These are phyloP conservation scores for Tetragnatha montana DNA, from an alignment of 2,888 invertebrate genomes.

Conservation along the genomic window DNA sequence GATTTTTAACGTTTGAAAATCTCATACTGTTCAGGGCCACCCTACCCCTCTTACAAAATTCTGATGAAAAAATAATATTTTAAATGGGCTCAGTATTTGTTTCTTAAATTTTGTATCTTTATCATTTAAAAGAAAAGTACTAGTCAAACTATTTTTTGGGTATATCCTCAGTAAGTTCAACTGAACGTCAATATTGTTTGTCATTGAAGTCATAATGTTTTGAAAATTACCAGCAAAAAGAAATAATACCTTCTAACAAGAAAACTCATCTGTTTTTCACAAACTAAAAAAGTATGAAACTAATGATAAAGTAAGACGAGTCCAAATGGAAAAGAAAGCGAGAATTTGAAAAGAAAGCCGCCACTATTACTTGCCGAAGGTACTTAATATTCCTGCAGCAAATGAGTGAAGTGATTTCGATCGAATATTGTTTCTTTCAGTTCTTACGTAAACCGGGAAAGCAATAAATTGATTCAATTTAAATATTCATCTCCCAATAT, in stretches of 20 bases:
- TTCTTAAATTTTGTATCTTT: too few species aligned
- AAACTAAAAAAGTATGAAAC: not conserved
- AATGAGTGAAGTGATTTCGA: constrained; percentile 4
- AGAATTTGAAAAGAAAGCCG: not conserved
- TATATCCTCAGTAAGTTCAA: too few species aligned
- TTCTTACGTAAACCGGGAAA: not conserved
- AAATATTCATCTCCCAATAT: constrained; percentile 17
- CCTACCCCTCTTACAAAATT: too few species aligned
- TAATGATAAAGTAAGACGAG: not conserved
- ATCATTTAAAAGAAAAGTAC: too few species aligned
- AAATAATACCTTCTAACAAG: not conserved
- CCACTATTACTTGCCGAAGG: too few species aligned
- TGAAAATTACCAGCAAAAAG: not conserved
- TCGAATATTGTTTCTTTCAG: constrained; percentile 2
- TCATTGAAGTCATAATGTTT: too few species aligned
- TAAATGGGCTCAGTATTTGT: too few species aligned
- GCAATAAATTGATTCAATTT: constrained; percentile 27
- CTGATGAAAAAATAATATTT: too few species aligned
- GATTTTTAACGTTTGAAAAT: too few species aligned
- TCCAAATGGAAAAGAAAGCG: not conserved
- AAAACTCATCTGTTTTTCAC: not conserved
- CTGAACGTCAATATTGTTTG: too few species aligned
- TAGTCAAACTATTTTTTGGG: too few species aligned
- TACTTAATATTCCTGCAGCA: not conserved
- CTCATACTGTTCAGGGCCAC: too few species aligned